Evolutionary conservation across 2,888 invertebrate genomes (phyloP).

Genomic region (Cylloceria caligata): DNA sequence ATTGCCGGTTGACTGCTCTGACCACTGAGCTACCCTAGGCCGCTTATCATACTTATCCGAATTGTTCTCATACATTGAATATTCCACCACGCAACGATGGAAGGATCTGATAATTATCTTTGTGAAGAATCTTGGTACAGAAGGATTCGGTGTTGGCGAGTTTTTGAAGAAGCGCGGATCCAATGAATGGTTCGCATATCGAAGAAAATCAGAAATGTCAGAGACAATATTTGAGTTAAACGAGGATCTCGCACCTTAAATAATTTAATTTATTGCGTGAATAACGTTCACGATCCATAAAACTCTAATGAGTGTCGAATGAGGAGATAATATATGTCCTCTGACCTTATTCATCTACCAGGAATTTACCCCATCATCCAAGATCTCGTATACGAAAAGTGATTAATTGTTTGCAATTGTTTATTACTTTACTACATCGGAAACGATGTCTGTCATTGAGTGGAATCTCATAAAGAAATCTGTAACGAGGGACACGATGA

Average conservation of each 20-base stretch:
- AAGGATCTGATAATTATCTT: no score
- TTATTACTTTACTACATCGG: background rate
- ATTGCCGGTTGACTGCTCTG: no score
- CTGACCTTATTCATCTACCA: constrained; percentile 95
- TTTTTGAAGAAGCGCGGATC: constrained; percentile 94
- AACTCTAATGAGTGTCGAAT: background rate
- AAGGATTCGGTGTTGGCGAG: constrained; percentile 97
- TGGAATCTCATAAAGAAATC: constrained; percentile 88
- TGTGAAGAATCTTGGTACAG: no score
- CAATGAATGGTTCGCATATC: constrained; percentile 98
- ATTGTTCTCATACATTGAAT: no score
- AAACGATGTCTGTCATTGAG: constrained; percentile 73
- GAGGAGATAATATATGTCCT: no score
- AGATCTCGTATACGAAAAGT: constrained; percentile 92
- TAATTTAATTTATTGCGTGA: constrained; percentile 77
- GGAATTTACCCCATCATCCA: constrained; percentile 95
- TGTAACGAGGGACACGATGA: constrained; percentile 93
- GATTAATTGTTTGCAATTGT: constrained; percentile 91
- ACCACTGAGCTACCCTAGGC: no score
- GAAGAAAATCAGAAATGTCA: constrained; percentile 99
- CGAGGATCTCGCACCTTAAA: constrained; percentile 86
- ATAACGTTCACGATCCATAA: background rate
- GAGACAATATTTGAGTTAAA: constrained; percentile 40
- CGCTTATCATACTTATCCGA: no score
- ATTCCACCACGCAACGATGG: no score